Conservation (phyloP, 2,888 invertebrate species). For the Leptarthrus brevirostris region DNA sequence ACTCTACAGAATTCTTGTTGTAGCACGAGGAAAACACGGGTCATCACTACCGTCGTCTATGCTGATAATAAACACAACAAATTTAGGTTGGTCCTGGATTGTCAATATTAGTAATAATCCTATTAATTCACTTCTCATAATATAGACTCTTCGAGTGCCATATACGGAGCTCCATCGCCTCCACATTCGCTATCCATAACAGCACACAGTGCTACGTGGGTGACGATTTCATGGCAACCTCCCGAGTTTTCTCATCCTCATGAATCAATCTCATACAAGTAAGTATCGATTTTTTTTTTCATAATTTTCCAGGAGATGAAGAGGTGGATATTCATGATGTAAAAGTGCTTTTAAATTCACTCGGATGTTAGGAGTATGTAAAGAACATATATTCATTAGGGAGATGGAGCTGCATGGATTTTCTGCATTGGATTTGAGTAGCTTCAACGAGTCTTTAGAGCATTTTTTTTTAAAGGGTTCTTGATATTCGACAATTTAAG, state of each 20-base stretch:
- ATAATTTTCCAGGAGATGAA: background rate
- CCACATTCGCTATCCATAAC: slow-evolving; percentile 84
- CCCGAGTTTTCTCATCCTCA: slow-evolving; percentile 85
- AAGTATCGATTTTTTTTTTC: slow-evolving; percentile 58
- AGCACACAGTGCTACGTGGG: slow-evolving; percentile 84
- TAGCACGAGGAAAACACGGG: slow-evolving; percentile 81
- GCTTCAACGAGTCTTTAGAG: too few relatives aligned
- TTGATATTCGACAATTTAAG: background rate
- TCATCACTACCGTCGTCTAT: slow-evolving; percentile 85
- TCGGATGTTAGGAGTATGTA: background rate
- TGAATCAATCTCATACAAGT: slow-evolving; percentile 82
- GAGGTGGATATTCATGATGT: background rate
- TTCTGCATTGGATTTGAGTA: background rate
- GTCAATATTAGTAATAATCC: background rate
- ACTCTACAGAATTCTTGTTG: slow-evolving; percentile 84
- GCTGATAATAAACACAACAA: slow-evolving; percentile 78
- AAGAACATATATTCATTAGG: background rate
- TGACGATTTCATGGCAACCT: slow-evolving; percentile 85
- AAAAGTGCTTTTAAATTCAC: background rate
- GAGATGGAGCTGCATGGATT: background rate
- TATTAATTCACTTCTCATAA: background rate
- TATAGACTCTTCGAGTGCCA: slow-evolving; percentile 63
- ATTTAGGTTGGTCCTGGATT: slow-evolving; percentile 67
- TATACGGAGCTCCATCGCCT: slow-evolving; percentile 80
- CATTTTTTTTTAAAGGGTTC: too few relatives aligned